Conservation (phyloP, 2,888 invertebrate genomes). For the Spilosoma lubricipeda region DNA sequence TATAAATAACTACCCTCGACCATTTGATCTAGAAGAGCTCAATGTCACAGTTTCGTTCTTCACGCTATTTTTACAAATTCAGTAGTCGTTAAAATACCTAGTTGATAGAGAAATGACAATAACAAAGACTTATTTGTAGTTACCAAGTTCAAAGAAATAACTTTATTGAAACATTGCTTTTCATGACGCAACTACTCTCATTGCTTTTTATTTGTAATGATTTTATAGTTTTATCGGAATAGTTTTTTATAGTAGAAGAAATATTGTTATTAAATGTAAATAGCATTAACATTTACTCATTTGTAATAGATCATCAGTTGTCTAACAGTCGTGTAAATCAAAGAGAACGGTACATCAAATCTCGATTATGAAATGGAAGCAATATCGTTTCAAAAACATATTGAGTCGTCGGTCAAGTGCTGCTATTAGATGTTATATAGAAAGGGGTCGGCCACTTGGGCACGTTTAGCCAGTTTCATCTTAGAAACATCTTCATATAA, state of each 20-base stretch:
- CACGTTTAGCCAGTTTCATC: slow-evolving; percentile 73
- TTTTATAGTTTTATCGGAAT: not conserved
- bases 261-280: slow-evolving; percentile 29
- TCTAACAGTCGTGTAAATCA: slow-evolving; percentile 46
- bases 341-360: slow-evolving; percentile 57
- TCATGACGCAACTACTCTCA: not conserved
- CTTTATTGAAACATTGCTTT: not conserved
- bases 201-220: not conserved
- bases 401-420: slow-evolving; percentile 51
- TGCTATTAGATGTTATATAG: slow-evolving; percentile 57
- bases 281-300: slow-evolving; percentile 30
- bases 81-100: slow-evolving; percentile 39
- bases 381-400: slow-evolving; percentile 69
- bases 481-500: slow-evolving; percentile 67
- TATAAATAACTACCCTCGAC: slow-evolving; percentile 80
- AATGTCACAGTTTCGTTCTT: slow-evolving; percentile 75
- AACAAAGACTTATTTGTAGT: not conserved
- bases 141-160: not conserved
- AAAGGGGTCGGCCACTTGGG: slow-evolving; percentile 68
- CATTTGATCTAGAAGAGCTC: slow-evolving; percentile 71
- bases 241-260: slow-evolving; percentile 19
- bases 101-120: not conserved
- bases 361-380: slow-evolving; percentile 68
- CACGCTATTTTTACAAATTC: slow-evolving; percentile 63
- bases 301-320: slow-evolving; percentile 37